A percentile compares a stretch with the other conserved stretches of the same genome.
Conservation (phyloP, 2,797 vertebrate genomes). For the Lithobates sylvaticus region DNA sequence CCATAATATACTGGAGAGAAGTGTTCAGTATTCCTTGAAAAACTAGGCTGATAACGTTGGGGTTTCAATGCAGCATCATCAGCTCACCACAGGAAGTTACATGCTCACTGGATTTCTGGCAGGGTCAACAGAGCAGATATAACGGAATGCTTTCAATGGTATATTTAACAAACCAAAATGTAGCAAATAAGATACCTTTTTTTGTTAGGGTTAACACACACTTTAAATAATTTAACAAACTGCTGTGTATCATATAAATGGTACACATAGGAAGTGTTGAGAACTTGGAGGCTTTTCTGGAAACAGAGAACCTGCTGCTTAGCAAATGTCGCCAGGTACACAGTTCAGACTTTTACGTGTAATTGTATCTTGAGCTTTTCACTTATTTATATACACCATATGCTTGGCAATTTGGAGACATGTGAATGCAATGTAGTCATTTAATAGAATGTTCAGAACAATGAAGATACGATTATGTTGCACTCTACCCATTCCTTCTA, state of each 20-base stretch:
- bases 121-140: too few species aligned
- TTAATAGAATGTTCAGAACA: slow-evolving; percentile 74
- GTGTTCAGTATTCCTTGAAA: too few species aligned
- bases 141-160: too few species aligned
- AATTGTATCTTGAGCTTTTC: slow-evolving; percentile 77
- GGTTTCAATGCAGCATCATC: too few species aligned
- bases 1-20: too few species aligned
- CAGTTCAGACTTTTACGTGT: slow-evolving; percentile 68
- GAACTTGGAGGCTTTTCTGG: not conserved
- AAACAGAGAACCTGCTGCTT: slow-evolving; percentile 68
- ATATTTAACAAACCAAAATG: too few species aligned
- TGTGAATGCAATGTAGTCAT: slow-evolving; percentile 74
- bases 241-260: not conserved
- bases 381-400: slow-evolving; percentile 92
- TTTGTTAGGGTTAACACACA: too few species aligned
- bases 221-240: not conserved
- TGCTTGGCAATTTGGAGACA: slow-evolving; percentile 78
- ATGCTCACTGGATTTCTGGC: too few species aligned
- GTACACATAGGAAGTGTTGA: not conserved
- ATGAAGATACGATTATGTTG: slow-evolving; percentile 82
- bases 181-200: too few species aligned
- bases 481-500: slow-evolving; percentile 65
- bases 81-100: too few species aligned
- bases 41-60: too few species aligned
- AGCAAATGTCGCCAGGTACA: slow-evolving; percentile 74